These are phyloP conservation scores for Semaprochilodus insignis DNA, from an alignment of 2,797 vertebrate genomes.

Conservation along the genomic window DNA sequence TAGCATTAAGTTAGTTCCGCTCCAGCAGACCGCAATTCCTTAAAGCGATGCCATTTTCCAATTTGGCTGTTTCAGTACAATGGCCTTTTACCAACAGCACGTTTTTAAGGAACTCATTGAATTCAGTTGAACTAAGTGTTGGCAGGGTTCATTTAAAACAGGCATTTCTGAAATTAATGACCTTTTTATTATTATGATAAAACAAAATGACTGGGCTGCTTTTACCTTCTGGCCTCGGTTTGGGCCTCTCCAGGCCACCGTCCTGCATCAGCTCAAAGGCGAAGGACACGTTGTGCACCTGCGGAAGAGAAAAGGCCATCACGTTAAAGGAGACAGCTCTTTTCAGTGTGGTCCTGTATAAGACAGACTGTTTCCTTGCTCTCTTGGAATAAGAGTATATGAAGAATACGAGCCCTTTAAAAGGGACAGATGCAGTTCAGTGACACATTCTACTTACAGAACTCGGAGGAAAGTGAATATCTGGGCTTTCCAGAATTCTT, in stretches of 20 bases:
- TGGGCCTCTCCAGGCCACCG: conserved; percentile 94
- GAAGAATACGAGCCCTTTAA: background rate
- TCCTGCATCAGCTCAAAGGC: conserved; percentile 99
- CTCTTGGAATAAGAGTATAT: background rate
- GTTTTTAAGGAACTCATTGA: background rate
- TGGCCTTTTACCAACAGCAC: background rate
- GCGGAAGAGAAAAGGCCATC: conserved; percentile 42
- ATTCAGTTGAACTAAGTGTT: background rate
- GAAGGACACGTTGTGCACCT: conserved; percentile 96
- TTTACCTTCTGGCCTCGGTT: conserved; percentile 94
- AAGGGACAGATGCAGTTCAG: too few relatives aligned
- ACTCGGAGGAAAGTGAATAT: too few relatives aligned
- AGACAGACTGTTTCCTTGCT: too few relatives aligned
- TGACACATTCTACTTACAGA: too few relatives aligned
- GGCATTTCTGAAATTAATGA: background rate
- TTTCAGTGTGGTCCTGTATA: too few relatives aligned
- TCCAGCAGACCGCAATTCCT: background rate
- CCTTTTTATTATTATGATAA: background rate
- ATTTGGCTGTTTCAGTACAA: background rate
- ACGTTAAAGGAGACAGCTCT: too few relatives aligned
- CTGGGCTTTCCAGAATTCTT: too few relatives aligned
- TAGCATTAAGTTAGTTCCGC: conserved; percentile 12
- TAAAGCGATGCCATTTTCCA: conserved; percentile 6
- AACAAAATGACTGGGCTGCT: background rate
- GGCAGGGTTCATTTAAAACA: background rate